These are phyloP conservation scores for Habropoda laboriosa DNA, from an alignment of 1,140 invertebrate genomes.

Conservation along the genomic window DNA sequence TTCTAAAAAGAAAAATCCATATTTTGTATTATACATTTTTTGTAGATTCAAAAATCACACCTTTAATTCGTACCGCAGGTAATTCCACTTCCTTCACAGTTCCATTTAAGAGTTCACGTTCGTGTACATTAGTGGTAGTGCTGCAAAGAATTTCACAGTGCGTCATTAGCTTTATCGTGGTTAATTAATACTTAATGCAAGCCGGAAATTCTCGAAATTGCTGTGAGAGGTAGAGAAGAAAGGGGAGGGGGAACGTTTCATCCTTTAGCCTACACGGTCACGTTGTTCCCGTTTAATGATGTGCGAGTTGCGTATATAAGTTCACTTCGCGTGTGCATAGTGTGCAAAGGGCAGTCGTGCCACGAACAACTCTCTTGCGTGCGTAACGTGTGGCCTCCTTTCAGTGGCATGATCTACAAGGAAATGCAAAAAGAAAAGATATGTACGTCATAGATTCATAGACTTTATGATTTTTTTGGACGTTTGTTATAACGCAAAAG, in stretches of 20 bases:
- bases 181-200: slow-evolving; percentile 38
- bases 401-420: no score
- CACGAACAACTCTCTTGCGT: not conserved
- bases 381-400: not conserved
- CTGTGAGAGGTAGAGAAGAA: not conserved
- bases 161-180: slow-evolving; percentile 1
- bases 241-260: not conserved
- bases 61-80: not conserved
- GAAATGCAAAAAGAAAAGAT: not conserved
- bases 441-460: not conserved
- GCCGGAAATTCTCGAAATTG: slow-evolving; percentile 47
- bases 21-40: no score
- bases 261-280: slow-evolving; percentile 1
- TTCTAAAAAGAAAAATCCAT: no score
- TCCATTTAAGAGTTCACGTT: not conserved
- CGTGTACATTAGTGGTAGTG: no score
- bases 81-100: no score
- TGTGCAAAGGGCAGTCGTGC: not conserved
- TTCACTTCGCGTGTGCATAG: slow-evolving; percentile 5
- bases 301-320: not conserved
- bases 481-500: no score
- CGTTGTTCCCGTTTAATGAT: slow-evolving; percentile 20
- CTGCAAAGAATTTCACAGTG: not conserved
- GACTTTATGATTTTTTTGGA: no score
- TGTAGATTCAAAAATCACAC: no score